These are phyloP conservation scores for Ibidorhyncha struthersii DNA, from an alignment of 2,113 vertebrate species.

Conservation along the genomic window DNA sequence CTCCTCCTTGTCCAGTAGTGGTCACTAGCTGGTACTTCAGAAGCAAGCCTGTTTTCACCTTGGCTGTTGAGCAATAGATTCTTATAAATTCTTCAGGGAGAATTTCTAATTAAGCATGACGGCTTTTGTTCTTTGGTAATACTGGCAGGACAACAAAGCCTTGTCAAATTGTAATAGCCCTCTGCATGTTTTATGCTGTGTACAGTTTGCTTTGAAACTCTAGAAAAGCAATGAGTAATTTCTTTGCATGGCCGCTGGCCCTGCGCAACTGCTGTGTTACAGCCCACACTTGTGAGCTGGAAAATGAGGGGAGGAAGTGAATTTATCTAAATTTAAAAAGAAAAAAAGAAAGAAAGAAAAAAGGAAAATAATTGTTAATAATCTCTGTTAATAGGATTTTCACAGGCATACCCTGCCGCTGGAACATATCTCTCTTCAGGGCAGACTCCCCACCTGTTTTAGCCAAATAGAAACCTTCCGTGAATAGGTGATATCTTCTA, in stretches of 20 bases:
- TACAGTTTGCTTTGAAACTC: not conserved
- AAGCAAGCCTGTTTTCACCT: not conserved
- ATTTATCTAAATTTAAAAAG: not conserved
- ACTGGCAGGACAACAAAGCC: not conserved
- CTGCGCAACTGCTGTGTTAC: not conserved
- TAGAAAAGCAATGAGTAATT: not conserved
- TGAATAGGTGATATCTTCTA: not conserved
- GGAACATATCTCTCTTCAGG: rapidly evolving
- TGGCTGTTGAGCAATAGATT: not conserved
- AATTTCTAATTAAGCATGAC: not conserved
- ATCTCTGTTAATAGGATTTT: not conserved
- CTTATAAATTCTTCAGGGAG: not conserved
- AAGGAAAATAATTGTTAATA: not conserved
- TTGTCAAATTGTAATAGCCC: not conserved
- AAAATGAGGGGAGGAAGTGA: not conserved
- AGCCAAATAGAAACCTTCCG: not conserved
- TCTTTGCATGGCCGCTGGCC: not conserved
- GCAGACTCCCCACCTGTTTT: not conserved
- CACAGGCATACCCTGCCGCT: not conserved
- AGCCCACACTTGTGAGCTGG: not conserved
- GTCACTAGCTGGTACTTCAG: not conserved
- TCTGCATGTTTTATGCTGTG: not conserved
- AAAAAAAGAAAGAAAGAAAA: not conserved
- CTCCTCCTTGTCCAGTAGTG: not conserved
- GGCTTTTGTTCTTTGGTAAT: not conserved